Evolutionary conservation across 2,113 vertebrate species (phyloP).

Genomic region (Cinclus cinclus): DNA sequence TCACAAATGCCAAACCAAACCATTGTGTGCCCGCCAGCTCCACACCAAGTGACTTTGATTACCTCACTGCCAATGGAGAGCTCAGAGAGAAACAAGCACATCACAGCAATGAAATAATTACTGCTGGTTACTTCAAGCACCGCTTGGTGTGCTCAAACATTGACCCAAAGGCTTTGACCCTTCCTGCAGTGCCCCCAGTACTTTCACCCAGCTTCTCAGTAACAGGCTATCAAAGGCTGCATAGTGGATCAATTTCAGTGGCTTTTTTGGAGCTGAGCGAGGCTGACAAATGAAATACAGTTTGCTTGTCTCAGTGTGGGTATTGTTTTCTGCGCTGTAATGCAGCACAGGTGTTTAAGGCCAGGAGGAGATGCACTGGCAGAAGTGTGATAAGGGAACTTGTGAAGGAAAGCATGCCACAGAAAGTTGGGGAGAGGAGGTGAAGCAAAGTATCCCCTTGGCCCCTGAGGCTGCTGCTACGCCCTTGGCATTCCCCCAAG

Average conservation of each 20-base stretch:
- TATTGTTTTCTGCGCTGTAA: slow-evolving; percentile 37
- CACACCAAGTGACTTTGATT: not conserved
- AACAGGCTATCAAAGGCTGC: slow-evolving; percentile 2
- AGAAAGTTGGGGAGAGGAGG: not conserved
- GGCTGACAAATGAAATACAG: slow-evolving; percentile 31
- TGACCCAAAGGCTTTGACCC: not conserved
- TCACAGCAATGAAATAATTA: not conserved
- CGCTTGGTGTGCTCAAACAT: fast-evolving
- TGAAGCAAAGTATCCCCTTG: not conserved
- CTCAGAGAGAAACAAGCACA: not conserved
- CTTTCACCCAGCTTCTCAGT: not conserved
- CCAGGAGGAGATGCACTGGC: not conserved
- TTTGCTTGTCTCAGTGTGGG: slow-evolving; percentile 12
- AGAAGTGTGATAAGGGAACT: not conserved
- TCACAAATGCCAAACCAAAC: slow-evolving; percentile 26
- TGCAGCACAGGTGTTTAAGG: slow-evolving; percentile 30
- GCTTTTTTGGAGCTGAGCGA: not conserved
- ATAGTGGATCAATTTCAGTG: not conserved
- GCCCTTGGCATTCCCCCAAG: slow-evolving; percentile 30
- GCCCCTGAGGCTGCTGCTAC: not conserved
- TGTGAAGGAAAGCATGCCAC: not conserved
- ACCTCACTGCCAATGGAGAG: not conserved
- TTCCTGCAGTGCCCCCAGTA: not conserved
- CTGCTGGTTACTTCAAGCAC: not conserved
- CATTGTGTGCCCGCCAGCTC: not conserved